Evolutionary conservation across 2,888 invertebrate genomes (phyloP), one percentile per base, ranked within the genome.

Genomic region (Stenotaenia linearis): DNA sequence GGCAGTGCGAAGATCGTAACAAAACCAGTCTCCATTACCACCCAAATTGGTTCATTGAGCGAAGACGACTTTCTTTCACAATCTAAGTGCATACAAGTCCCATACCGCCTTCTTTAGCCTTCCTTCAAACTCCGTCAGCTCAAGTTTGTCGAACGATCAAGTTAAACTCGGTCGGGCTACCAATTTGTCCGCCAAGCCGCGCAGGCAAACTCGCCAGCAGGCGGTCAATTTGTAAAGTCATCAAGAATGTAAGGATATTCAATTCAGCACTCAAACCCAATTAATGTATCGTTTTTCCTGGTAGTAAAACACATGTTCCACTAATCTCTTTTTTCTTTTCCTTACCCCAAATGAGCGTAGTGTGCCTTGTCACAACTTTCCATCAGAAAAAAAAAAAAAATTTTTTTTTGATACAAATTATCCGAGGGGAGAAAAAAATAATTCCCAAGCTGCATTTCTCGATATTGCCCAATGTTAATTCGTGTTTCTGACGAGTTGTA

Each of bases 11-110:
- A 61, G 61, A 61, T 61, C 61, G 61, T 61, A 61, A 61, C 61
- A 61, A 61, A 61, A 61, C 61, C 61, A 61, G 61, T 61, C 61
- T 61, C 61, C 61, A 61, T 61, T 61, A 61, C 61, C 61, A 61
- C 61, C 61, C 61, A 61, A 61, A 61, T 61, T 61, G 61, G 61
- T 61, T 61, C 61, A 61, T 61, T 61, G 61, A 61, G 61, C 61
- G 61, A 61, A 61, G 61, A 61, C 61, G 61, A 61, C 61, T 61
- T 61, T 61, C 61, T 61, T 61, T 61, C 61, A 61, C 61, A 61
- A 61, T 61, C 61, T 61, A 61, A 61, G 61, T 61, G 61, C 61
- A 28, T 28, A 25, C 61, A 25, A 61, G 28, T 61, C 61, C 61
- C 61, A 61, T 15, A 12, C 28, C 61, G 28, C 23, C 61, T 28